Conservation (phyloP, 2,888 invertebrate genomes). For the Stenchaetothrips biformis region DNA sequence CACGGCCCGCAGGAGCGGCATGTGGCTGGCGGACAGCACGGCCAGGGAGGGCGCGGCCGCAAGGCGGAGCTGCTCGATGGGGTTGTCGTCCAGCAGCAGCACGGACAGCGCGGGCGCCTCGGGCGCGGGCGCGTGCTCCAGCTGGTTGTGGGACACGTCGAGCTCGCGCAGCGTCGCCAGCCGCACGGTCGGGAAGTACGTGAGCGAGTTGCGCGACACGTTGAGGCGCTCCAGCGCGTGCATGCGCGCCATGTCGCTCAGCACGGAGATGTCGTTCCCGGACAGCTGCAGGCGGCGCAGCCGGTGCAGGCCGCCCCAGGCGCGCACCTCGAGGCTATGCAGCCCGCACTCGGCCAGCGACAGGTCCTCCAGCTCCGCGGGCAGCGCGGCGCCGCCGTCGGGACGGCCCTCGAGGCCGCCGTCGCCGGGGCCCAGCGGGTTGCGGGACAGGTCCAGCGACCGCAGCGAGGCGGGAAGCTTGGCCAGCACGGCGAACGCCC, state of each 20-base stretch:
- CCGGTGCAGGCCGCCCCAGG: neutral
- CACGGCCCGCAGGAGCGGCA: conserved; percentile 27
- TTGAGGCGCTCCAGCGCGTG: conserved; percentile 23
- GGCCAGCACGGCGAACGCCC: neutral
- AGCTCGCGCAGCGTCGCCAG: conserved; percentile 28
- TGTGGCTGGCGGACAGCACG: conserved; percentile 26
- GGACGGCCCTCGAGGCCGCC: neutral
- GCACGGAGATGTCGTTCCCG: conserved; percentile 9
- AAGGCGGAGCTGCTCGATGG: conserved; percentile 32
- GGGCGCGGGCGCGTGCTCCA: conserved; percentile 28
- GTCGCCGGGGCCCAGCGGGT: neutral
- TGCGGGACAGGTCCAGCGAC: conserved; percentile 3
- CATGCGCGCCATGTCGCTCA: neutral
- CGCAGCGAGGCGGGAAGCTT: neutral
- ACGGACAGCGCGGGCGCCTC: conserved; percentile 28
- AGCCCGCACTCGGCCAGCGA: conserved; percentile 26
- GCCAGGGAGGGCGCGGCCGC: conserved; percentile 1
- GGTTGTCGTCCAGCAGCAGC: conserved; percentile 34
- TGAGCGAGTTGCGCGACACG: conserved; percentile 29
- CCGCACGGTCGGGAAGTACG: conserved; percentile 4
- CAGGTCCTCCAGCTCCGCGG: conserved; percentile 20
- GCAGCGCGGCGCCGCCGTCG: neutral
- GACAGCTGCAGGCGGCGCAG: neutral
- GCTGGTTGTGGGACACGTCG: conserved; percentile 33
- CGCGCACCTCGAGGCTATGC: conserved; percentile 19